Conservation (phyloP, 2,797 vertebrate species). For the Mus caroli region DNA sequence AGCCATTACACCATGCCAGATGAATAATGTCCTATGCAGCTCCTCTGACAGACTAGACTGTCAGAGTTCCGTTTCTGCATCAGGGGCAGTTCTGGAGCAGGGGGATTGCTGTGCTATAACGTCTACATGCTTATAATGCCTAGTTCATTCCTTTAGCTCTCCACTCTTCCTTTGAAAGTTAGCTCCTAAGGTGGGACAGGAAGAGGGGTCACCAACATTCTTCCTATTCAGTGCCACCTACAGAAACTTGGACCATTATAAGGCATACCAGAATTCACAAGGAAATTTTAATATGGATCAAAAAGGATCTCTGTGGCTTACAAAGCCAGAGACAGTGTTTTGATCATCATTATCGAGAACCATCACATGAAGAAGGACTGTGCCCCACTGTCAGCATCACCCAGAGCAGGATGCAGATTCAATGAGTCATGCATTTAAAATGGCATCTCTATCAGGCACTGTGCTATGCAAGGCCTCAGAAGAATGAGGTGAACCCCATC, state of each 20-base stretch:
- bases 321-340: not conserved
- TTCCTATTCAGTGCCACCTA: not conserved
- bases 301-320: not conserved
- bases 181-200: not conserved
- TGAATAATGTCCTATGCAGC: not conserved
- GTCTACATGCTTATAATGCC: not conserved
- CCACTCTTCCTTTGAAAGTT: not conserved
- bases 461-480: not conserved
- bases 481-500: not conserved
- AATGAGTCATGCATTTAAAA: not conserved
- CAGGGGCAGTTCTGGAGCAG: not conserved
- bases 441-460: not conserved
- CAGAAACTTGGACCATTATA: not conserved
- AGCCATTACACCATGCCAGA: not conserved
- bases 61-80: not conserved
- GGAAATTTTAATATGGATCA: not conserved
- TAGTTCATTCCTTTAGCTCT: not conserved
- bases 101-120: not conserved
- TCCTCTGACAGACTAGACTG: not conserved
- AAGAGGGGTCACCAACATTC: not conserved
- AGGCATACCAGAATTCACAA: not conserved
- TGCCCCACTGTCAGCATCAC: not conserved
- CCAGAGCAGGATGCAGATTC: not conserved
- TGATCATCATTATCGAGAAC: not conserved
- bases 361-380: not conserved